A percentile compares a stretch with the other conserved stretches of the same genome.
These are phyloP conservation scores for Dorcus hopei DNA, from an alignment of 2,888 invertebrate species.

Conservation along the genomic window DNA sequence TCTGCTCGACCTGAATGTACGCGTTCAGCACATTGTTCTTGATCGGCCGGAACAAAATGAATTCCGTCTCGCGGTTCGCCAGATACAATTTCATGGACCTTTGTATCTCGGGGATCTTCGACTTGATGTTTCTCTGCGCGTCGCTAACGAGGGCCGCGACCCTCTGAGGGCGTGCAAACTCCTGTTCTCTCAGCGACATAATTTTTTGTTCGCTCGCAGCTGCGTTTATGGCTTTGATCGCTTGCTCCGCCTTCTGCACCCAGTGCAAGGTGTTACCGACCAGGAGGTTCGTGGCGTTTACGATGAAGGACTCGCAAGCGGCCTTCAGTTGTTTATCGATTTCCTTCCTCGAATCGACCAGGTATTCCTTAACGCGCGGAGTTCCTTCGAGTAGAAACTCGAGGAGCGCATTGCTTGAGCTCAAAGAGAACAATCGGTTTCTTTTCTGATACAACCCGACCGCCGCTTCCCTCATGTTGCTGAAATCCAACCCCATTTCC, in stretches of 20 bases:
- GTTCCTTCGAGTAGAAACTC: slow-evolving; percentile 92
- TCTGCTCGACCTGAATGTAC: slow-evolving; percentile 81
- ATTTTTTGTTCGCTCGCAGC: slow-evolving; percentile 12
- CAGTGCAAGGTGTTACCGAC: slow-evolving; percentile 72
- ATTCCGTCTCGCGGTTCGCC: slow-evolving; percentile 95
- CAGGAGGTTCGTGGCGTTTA: slow-evolving; percentile 70
- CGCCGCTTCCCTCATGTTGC: slow-evolving; percentile 85
- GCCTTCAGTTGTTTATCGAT: slow-evolving; percentile 90
- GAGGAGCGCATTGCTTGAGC: slow-evolving; percentile 85
- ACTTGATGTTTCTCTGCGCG: slow-evolving; percentile 74
- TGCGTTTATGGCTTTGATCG: slow-evolving; percentile 17
- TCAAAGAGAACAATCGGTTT: slow-evolving; percentile 74
- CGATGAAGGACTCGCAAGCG: slow-evolving; percentile 86
- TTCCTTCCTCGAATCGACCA: slow-evolving; percentile 92
- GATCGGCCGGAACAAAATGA: slow-evolving; percentile 92
- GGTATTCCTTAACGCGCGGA: slow-evolving; percentile 87
- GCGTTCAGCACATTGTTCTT: slow-evolving; percentile 87
- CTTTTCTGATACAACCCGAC: slow-evolving; percentile 72
- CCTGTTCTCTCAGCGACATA: slow-evolving; percentile 36
- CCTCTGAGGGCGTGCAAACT: slow-evolving; percentile 58
- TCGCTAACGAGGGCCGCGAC: slow-evolving; percentile 72
- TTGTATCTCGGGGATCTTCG: slow-evolving; percentile 75
- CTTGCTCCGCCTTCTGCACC: slow-evolving; percentile 64
- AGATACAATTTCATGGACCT: slow-evolving; percentile 92
- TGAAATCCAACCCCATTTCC: slow-evolving; percentile 92